Evolutionary conservation across 2,797 vertebrate species (phyloP).

Genomic region (Manis javanica): DNA sequence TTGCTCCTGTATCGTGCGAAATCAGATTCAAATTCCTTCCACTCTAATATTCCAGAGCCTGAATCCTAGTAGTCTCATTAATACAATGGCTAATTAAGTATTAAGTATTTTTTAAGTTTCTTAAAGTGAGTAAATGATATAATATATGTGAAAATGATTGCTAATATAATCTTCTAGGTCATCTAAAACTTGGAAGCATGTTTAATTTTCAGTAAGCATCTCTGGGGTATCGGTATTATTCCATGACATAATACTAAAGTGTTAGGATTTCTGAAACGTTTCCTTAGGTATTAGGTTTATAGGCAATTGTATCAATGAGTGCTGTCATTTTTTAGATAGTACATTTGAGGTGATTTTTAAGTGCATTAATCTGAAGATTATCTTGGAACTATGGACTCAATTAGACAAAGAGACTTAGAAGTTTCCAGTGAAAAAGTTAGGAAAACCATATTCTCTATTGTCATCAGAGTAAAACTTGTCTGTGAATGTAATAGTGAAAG

Average conservation of each 20-base stretch:
- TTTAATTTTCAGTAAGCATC: background rate
- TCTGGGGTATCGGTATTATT: background rate
- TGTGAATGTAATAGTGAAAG: background rate
- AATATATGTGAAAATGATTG: background rate
- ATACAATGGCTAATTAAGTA: background rate
- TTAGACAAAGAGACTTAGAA: background rate
- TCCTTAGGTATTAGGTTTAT: background rate
- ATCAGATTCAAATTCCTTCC: background rate
- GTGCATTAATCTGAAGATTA: slow-evolving; percentile 35
- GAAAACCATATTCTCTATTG: background rate
- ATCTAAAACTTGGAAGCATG: background rate
- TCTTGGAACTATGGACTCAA: background rate
- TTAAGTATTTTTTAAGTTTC: background rate
- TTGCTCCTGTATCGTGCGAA: background rate
- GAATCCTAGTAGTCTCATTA: background rate
- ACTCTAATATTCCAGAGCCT: background rate
- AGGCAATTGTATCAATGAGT: background rate
- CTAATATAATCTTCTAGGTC: background rate
- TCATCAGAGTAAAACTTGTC: background rate
- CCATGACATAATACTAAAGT: background rate
- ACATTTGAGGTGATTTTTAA: background rate
- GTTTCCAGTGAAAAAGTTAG: background rate
- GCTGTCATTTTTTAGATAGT: background rate
- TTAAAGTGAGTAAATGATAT: background rate
- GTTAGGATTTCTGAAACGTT: background rate